Percentiles rank a stretch among this genome's conserved stretches.
Evolutionary conservation across 2,113 vertebrate species (phyloP).

Genomic region (Mustelus asterias): DNA sequence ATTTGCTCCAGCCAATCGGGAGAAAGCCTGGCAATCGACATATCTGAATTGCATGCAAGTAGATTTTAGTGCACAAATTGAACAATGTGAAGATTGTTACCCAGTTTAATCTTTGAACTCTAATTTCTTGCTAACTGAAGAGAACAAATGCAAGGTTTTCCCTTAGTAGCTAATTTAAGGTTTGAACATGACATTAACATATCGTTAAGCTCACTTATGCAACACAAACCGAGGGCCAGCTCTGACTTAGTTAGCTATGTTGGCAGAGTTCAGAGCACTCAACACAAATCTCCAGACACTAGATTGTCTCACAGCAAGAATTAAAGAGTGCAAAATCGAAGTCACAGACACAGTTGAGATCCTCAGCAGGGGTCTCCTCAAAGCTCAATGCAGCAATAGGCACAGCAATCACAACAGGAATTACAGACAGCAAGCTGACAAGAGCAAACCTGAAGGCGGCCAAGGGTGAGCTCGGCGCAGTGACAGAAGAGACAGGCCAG

Average conservation of each 20-base stretch:
- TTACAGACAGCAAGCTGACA: slow-evolving; percentile 45
- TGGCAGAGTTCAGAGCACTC: slow-evolving; percentile 55
- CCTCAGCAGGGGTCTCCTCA: slow-evolving; percentile 50
- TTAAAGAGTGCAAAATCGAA: slow-evolving; percentile 56
- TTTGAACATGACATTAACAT: neutral
- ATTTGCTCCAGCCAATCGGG: neutral
- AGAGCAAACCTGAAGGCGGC: slow-evolving; percentile 45
- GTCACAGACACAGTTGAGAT: slow-evolving; percentile 59
- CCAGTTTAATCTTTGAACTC: neutral
- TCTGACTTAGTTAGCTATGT: slow-evolving; percentile 48
- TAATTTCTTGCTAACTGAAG: slow-evolving; percentile 5
- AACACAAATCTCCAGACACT: slow-evolving; percentile 60
- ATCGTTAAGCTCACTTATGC: slow-evolving; percentile 44
- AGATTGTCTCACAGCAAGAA: slow-evolving; percentile 55
- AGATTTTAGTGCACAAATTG: neutral
- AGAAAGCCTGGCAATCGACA: neutral
- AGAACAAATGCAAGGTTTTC: neutral
- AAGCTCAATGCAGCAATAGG: slow-evolving; percentile 47
- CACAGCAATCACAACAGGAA: slow-evolving; percentile 55
- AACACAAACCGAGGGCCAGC: slow-evolving; percentile 46
- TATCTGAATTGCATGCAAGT: neutral
- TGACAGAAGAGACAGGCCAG: slow-evolving; percentile 53
- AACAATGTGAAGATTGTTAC: neutral
- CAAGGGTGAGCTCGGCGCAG: slow-evolving; percentile 41
- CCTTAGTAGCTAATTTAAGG: neutral